Percentiles rank a stretch among this genome's conserved stretches.
These are phyloP conservation scores for Trissolcus brochymenae DNA, from an alignment of 2,888 invertebrate genomes.

Conservation along the genomic window DNA sequence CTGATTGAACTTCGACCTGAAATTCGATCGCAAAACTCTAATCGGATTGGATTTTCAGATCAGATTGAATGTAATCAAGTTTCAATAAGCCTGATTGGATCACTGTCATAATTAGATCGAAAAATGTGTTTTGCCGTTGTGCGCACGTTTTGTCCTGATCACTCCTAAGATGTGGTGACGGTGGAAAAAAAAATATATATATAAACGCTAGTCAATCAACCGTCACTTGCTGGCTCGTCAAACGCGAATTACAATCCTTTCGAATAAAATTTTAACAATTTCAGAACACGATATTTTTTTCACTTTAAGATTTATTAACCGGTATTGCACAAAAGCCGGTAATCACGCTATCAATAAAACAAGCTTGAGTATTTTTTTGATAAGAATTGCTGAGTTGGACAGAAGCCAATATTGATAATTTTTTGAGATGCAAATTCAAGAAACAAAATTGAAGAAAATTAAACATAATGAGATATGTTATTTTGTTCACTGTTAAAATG, in stretches of 20 bases:
- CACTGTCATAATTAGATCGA: conserved; percentile 36
- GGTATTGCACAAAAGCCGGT: neutral
- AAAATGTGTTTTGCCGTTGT: conserved; percentile 5
- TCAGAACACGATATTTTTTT: conserved; percentile 4
- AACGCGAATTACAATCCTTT: conserved; percentile 8
- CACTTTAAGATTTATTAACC: conserved; percentile 10
- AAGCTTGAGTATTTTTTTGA: neutral
- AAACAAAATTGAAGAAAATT: no score
- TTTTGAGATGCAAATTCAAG: no score
- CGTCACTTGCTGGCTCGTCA: neutral
- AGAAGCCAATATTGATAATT: neutral
- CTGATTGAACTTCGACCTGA: conserved; percentile 36
- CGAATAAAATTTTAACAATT: conserved; percentile 19
- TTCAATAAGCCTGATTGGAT: conserved; percentile 32
- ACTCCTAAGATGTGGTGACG: conserved; percentile 5
- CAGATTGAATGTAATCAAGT: conserved; percentile 42
- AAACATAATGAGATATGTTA: no score
- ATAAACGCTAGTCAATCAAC: neutral
- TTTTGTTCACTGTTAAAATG: no score
- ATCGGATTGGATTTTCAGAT: conserved; percentile 38
- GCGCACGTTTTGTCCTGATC: conserved; percentile 2
- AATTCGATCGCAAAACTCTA: conserved; percentile 28
- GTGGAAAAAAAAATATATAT: neutral
- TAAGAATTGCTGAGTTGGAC: neutral
- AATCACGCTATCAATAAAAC: conserved; percentile 21